Evolutionary conservation across 1,140 invertebrate genomes (phyloP).

Genomic region (Aphaenogaster floridana): DNA sequence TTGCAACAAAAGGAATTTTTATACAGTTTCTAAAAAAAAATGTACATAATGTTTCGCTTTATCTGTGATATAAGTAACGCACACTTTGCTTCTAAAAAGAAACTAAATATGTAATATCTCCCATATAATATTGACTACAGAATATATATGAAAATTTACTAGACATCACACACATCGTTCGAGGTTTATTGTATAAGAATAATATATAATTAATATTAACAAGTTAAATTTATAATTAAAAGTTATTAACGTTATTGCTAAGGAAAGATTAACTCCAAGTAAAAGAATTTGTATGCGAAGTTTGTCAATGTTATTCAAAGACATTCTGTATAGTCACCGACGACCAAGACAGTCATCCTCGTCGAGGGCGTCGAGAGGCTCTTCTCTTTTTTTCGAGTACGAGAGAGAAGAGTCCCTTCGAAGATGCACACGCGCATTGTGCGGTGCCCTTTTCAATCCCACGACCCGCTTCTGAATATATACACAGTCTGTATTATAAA

Average conservation of each 20-base stretch:
- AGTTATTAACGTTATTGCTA: background rate
- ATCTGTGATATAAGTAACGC: background rate
- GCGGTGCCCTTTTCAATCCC: constrained; percentile 30
- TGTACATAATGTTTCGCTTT: background rate
- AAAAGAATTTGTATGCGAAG: background rate
- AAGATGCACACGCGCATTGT: constrained; percentile 5
- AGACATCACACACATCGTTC: background rate
- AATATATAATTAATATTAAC: background rate
- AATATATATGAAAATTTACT: background rate
- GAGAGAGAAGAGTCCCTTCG: constrained; percentile 37
- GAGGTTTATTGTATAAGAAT: background rate
- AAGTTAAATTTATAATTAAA: background rate
- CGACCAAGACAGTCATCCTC: constrained; percentile 40
- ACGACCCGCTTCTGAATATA: constrained; percentile 20
- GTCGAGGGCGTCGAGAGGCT: constrained; percentile 27
- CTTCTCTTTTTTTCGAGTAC: constrained; percentile 46
- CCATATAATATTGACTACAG: background rate
- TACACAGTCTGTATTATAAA: constrained; percentile 22
- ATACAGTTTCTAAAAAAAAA: background rate
- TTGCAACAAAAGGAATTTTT: background rate
- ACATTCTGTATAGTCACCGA: constrained; percentile 9
- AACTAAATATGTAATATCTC: background rate
- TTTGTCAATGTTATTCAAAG: constrained; percentile 35
- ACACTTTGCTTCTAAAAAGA: background rate
- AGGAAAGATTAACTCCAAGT: background rate